phyloP scores from a whole-genome alignment of 2,113 vertebrate species.

The Pithys albifrons region DNA sequence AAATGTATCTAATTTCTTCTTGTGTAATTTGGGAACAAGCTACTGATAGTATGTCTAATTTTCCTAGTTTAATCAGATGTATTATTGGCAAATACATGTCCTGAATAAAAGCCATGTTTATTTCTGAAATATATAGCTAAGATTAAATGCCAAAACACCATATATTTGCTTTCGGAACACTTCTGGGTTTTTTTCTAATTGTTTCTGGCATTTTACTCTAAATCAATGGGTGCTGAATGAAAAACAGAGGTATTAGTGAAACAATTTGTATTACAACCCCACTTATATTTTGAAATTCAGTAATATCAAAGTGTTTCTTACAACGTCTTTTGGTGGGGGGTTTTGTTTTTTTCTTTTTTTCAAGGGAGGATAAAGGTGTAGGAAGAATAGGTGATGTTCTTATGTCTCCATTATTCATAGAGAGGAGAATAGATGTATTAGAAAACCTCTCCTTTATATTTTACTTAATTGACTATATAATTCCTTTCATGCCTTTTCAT shows the following conservation, averaged over 20 bases:
- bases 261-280: slow-evolving; percentile 38
- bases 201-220: slow-evolving; percentile 43
- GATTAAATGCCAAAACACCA: slow-evolving; percentile 37
- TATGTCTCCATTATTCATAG: neutral
- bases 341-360: neutral
- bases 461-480: neutral
- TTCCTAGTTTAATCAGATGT: slow-evolving; percentile 71
- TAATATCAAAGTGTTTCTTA: neutral
- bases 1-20: slow-evolving; percentile 82
- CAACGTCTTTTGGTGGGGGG: neutral
- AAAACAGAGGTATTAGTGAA: slow-evolving; percentile 57
- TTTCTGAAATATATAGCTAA: slow-evolving; percentile 60
- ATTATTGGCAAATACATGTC: slow-evolving; percentile 67
- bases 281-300: slow-evolving; percentile 8
- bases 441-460: neutral
- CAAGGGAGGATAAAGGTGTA: neutral
- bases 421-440: neutral
- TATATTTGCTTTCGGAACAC: slow-evolving; percentile 21
- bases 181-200: slow-evolving; percentile 31
- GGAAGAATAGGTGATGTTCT: neutral
- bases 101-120: slow-evolving; percentile 65
- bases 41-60: slow-evolving; percentile 78
- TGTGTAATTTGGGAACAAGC: slow-evolving; percentile 78
- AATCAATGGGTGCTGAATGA: slow-evolving; percentile 47
- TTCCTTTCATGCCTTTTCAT: neutral